Percentiles rank a stretch among this genome's conserved stretches.
Evolutionary conservation across 2,797 vertebrate species (phyloP).

Genomic region (Diceros bicornis): DNA sequence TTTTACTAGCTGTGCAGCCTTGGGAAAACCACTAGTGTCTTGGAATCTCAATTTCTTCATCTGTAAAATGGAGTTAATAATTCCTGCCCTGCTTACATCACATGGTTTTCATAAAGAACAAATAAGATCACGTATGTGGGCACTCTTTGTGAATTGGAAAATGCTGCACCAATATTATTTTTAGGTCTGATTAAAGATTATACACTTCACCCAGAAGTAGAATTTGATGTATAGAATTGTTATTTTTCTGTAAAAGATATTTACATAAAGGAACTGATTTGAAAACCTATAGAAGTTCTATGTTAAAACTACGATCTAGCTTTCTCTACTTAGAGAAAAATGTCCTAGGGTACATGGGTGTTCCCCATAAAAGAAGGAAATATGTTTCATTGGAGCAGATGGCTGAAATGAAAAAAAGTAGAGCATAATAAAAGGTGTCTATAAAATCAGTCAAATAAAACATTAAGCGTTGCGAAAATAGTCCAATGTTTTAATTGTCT

Average conservation of each 20-base stretch:
- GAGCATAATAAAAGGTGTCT: slow-evolving; percentile 18
- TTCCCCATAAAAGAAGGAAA: background rate
- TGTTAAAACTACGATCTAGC: background rate
- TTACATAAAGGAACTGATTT: background rate
- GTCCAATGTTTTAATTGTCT: background rate
- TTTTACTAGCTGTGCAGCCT: background rate
- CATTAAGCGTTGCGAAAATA: background rate
- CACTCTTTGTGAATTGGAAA: background rate
- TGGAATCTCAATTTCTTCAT: background rate
- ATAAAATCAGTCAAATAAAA: slow-evolving; percentile 68
- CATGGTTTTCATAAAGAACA: background rate
- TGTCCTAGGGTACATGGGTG: background rate
- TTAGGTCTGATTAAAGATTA: background rate
- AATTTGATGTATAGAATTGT: background rate
- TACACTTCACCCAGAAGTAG: background rate
- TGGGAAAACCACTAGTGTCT: background rate
- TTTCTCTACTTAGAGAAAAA: slow-evolving; percentile 44
- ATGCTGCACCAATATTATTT: background rate
- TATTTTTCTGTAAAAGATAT: slow-evolving; percentile 20
- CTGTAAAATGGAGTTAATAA: background rate
- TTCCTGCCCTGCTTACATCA: background rate
- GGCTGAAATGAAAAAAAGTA: background rate
- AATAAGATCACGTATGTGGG: background rate
- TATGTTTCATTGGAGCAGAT: background rate
- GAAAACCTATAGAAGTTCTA: background rate